Conservation (phyloP, 2,888 invertebrate species). For the Torymus auratus region DNA sequence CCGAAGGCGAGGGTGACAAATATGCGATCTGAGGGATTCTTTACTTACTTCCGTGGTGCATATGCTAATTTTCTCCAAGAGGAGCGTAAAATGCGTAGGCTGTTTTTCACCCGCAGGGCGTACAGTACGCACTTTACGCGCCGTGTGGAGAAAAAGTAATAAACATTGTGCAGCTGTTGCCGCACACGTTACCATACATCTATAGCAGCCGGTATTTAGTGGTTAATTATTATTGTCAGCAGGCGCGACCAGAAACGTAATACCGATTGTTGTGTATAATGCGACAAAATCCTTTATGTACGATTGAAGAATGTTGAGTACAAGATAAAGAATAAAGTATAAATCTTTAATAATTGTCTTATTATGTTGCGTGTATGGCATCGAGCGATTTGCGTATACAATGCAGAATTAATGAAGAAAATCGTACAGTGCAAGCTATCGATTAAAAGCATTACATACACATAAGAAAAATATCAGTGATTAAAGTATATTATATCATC, state of each 20-base stretch:
- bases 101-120: too few relatives aligned
- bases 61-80: too few relatives aligned
- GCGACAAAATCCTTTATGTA: constrained; percentile 55
- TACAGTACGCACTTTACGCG: too few relatives aligned
- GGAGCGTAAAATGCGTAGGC: too few relatives aligned
- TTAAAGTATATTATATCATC: constrained; percentile 25
- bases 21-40: too few relatives aligned
- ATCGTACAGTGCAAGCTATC: constrained; percentile 24
- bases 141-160: constrained; percentile 18
- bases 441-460: not conserved
- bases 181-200: constrained; percentile 39
- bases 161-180: constrained; percentile 50
- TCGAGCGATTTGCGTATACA: constrained; percentile 46
- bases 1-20: too few relatives aligned
- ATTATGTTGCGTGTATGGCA: constrained; percentile 50
- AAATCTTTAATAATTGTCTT: constrained; percentile 43
- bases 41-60: too few relatives aligned
- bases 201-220: constrained; percentile 55
- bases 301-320: constrained; percentile 16
- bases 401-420: constrained; percentile 1
- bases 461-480: constrained; percentile 30
- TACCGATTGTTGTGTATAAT: constrained; percentile 52
- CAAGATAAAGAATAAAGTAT: constrained; percentile 23
- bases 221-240: constrained; percentile 47
- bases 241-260: constrained; percentile 49